Base-by-base conservation (phyloP, 2,113 vertebrate genomes). In the Rhea americana region DNA sequence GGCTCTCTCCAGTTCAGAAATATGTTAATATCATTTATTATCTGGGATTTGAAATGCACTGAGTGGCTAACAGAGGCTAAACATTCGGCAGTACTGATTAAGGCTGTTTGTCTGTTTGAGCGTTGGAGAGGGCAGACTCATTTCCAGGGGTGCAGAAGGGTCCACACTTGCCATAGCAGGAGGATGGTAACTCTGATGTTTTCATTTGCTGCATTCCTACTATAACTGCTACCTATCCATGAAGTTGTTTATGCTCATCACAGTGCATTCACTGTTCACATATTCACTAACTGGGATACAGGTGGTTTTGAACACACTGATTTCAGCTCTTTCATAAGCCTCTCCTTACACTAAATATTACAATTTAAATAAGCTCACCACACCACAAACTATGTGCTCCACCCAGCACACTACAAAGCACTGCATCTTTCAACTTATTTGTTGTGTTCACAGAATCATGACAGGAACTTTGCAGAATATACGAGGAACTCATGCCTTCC, bases 401-500 rank as follows among this genome's bases (percentile, higher is more conserved):
- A 48, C 50, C 22, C 82, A 74, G 37, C 26, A 79, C 43, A 17
- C 8, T 22, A 56, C 20, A 7, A 75, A 74, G 30, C 0, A 0
- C 9, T 51, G 53, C 0, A 0, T 56, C 45, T 71, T 85, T 79
- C 37, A 70, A 55, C 58, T 67, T 59, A 5, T n/a, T 81, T 68
- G 28, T 63, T 71, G 25, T 10, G 25, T 39, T 51, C 14, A 25
- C 15, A 14, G 41, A 21, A 62, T 63, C 1, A 12, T 47, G 51
- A 50, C 4, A 4, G 16, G 35, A 76, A 24, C 37, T 35, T 55
- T 26, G 22, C 24, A 37, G 24, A 71, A 59, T 32, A 26, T 21
- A 0, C 0, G 10, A 19, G 51, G 32, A 53, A 65, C 58, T 47
- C 41, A 4, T n/a, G 86, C 20, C 51, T 68, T 76, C 20, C 63